Evolutionary conservation across 2,888 invertebrate genomes (phyloP).

Genomic region (Acanthococcus lagerstroemiae): DNA sequence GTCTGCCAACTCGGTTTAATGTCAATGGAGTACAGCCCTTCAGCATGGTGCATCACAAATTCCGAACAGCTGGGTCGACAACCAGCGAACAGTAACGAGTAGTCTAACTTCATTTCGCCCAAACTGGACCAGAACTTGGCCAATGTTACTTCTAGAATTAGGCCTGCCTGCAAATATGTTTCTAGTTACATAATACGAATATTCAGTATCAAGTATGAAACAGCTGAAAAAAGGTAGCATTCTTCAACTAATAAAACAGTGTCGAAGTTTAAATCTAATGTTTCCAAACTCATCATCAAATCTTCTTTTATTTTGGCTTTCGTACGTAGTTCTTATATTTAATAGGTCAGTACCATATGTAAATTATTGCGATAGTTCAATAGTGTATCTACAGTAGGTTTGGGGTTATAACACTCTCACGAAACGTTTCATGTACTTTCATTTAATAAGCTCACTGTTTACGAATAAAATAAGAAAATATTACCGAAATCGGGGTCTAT

Average conservation of each 20-base stretch:
- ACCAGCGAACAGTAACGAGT: conserved; percentile 72
- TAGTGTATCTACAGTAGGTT: neutral
- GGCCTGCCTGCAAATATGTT: conserved; percentile 55
- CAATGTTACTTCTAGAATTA: conserved; percentile 76
- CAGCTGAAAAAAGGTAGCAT: conserved; percentile 6
- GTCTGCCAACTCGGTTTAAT: conserved; percentile 54
- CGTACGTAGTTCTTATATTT: too few relatives aligned
- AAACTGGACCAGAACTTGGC: conserved; percentile 89
- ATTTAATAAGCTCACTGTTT: too few relatives aligned
- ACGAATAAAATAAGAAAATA: too few relatives aligned
- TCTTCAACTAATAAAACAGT: neutral
- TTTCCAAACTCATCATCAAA: too few relatives aligned
- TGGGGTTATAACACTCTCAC: neutral
- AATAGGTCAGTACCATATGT: too few relatives aligned
- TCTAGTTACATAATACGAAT: conserved; percentile 34
- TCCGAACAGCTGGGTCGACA: conserved; percentile 56
- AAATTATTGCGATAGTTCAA: neutral
- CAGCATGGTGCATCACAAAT: conserved; percentile 61
- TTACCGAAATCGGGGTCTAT: too few relatives aligned
- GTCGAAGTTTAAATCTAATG: conserved; percentile 11
- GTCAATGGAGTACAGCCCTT: conserved; percentile 62
- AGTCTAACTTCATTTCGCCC: conserved; percentile 63
- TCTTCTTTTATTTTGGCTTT: too few relatives aligned
- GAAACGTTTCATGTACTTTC: too few relatives aligned
- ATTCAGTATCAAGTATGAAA: too few relatives aligned